phyloP scores from a whole-genome alignment of 2,797 vertebrate species.

The Cryptoblepharus egeriae region DNA sequence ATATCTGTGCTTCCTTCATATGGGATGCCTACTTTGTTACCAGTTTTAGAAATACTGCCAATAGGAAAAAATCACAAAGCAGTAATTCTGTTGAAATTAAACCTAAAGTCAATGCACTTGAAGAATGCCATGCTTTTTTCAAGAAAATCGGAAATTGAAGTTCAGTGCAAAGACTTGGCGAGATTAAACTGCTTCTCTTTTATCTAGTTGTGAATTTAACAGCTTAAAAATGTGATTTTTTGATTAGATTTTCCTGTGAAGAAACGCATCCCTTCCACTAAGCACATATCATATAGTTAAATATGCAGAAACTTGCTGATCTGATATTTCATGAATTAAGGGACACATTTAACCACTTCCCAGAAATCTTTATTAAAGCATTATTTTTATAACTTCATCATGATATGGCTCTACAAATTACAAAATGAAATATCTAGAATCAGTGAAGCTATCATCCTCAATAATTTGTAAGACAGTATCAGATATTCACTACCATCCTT shows the following conservation, averaged over 20 bases:
- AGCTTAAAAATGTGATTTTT: neutral
- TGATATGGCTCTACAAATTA: neutral
- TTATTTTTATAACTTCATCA: neutral
- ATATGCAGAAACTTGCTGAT: neutral
- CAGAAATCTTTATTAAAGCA: neutral
- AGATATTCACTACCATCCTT: neutral
- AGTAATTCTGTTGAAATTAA: neutral
- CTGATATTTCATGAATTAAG: neutral
- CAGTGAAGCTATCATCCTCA: neutral
- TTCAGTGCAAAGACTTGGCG: neutral
- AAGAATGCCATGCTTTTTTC: neutral
- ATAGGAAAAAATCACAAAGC: neutral
- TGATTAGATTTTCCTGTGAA: neutral
- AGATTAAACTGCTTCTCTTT: neutral
- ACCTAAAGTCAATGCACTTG: neutral
- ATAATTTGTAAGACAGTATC: neutral
- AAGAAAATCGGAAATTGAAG: neutral
- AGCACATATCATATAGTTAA: neutral
- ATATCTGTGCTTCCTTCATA: neutral
- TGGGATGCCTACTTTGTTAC: neutral
- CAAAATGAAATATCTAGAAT: neutral
- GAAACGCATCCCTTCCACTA: neutral
- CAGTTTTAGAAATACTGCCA: neutral
- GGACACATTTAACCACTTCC: neutral
- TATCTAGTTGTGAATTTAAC: neutral